These are phyloP conservation scores for Lepus timidus DNA, from an alignment of 2,113 vertebrate genomes.

Conservation along the genomic window DNA sequence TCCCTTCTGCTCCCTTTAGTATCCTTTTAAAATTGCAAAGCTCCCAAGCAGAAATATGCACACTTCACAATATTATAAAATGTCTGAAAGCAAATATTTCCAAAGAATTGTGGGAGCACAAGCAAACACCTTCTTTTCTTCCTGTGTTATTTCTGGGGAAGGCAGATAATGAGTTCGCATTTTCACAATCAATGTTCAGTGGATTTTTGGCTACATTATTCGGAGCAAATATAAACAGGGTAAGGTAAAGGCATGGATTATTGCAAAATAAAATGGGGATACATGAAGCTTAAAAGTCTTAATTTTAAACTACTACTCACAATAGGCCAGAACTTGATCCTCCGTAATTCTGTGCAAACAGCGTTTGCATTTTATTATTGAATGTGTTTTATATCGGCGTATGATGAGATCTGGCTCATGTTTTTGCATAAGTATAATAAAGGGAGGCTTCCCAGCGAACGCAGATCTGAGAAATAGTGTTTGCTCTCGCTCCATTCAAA, in stretches of 20 bases:
- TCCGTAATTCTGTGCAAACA: conserved; percentile 82
- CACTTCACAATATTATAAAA: conserved; percentile 74
- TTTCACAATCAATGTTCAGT: conserved; percentile 76
- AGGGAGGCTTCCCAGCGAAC: conserved; percentile 78
- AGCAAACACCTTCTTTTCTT: conserved; percentile 77
- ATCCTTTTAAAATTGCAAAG: conserved; percentile 69
- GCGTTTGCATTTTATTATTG: conserved; percentile 80
- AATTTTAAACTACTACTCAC: conserved; percentile 81
- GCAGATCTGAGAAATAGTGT: conserved; percentile 80
- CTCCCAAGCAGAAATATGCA: conserved; percentile 66
- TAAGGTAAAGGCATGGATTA: conserved; percentile 80
- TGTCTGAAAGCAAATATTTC: conserved; percentile 81
- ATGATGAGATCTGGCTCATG: conserved; percentile 79
- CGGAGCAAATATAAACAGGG: conserved; percentile 82
- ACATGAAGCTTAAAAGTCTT: conserved; percentile 83
- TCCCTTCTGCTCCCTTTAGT: conserved; percentile 51
- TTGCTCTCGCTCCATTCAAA: conserved; percentile 81
- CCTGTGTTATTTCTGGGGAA: conserved; percentile 69
- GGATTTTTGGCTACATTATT: conserved; percentile 79
- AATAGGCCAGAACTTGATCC: conserved; percentile 82
- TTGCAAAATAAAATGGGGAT: conserved; percentile 82
- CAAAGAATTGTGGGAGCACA: conserved; percentile 69
- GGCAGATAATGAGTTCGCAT: conserved; percentile 81
- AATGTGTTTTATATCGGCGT: conserved; percentile 73
- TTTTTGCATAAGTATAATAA: conserved; percentile 84